A percentile compares a stretch with the other conserved stretches of the same genome.
These are phyloP conservation scores for Heterotis niloticus DNA, from an alignment of 2,113 vertebrate genomes.

Conservation along the genomic window DNA sequence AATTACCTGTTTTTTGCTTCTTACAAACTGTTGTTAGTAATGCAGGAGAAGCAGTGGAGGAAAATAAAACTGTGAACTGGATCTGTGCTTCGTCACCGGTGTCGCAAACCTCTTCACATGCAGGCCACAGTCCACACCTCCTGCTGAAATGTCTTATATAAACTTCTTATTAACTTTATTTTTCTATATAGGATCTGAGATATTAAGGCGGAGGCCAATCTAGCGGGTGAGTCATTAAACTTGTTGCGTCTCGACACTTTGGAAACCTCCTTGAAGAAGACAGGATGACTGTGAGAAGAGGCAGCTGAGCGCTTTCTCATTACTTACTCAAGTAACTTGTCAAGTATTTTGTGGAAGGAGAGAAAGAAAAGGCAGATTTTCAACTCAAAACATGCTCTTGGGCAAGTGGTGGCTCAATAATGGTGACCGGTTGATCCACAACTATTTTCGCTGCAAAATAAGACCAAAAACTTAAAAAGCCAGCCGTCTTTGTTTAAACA, in stretches of 20 bases:
- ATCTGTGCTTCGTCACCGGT: background rate
- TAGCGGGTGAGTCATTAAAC: slow-evolving; percentile 38
- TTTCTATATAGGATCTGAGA: slow-evolving; percentile 19
- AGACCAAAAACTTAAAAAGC: too few relatives aligned
- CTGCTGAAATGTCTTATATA: slow-evolving; percentile 1
- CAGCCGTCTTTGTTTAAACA: too few relatives aligned
- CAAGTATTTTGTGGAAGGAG: background rate
- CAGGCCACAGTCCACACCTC: background rate
- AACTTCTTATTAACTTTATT: slow-evolving; percentile 1
- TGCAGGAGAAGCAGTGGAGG: background rate
- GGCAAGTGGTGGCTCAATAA: background rate
- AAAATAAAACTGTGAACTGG: background rate
- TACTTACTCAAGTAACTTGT: too few relatives aligned
- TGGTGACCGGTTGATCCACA: too few relatives aligned
- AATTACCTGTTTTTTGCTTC: background rate
- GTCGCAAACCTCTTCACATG: background rate
- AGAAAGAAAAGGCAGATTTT: background rate
- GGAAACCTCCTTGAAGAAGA: slow-evolving; percentile 21
- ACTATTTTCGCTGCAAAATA: too few relatives aligned
- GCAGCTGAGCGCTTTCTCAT: slow-evolving; percentile 27
- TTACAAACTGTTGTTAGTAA: background rate
- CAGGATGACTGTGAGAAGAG: slow-evolving; percentile 19
- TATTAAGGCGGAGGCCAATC: slow-evolving; percentile 8
- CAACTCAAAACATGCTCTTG: background rate
- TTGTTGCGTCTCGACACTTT: slow-evolving; percentile 20